Base-by-base conservation (phyloP, 2,888 invertebrate species). In the Lapara coniferarum region DNA sequence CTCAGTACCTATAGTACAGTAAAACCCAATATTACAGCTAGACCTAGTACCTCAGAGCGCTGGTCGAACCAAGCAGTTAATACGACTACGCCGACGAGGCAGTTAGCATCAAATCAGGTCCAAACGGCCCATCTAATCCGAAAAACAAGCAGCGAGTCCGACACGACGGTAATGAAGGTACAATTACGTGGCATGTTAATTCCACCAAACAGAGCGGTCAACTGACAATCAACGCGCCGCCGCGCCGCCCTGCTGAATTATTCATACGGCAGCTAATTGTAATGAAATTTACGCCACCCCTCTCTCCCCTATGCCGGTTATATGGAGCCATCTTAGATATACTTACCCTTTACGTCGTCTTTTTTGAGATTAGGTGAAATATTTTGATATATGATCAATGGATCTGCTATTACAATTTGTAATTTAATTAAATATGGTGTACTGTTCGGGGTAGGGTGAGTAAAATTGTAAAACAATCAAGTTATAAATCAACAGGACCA, bases 231-330 rank as follows among this genome's bases (percentile, higher is more conserved):
- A 90, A 90, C 92, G 91, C 89, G 91, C 89, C 88, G 84, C 82
- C 83, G 77, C 81, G 78, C 79, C 82, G 80, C 81, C 85, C 83
- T 70, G 81, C 49, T 93, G 93, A 90, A 93, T 93, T 84, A 93
- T 93, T 91, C 92, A 93, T 90, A 82, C 84, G 77, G 77, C 81
- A 77, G 90, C 92, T 93, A 93, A 93, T 93, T 93, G 92, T 93
- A 93, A 93, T 93, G 89, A 90, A 92, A 93, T 93, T 93, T 92
- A 89, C 87, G 85, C 89, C 86, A 83, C 83, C 83, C 80, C 75
- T 70, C 77, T 73, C 78, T 76, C 79, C 66, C 46, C 55, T 66
- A 66, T 44, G 44, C 44, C 14, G 25, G 56, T 75, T 73, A 73
- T 63, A 76, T 74, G 73, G 63, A 25, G 30, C 19, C 46, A 53